These are phyloP conservation scores for Talpa occidentalis DNA, from an alignment of 2,113 vertebrate genomes.

Conservation along the genomic window DNA sequence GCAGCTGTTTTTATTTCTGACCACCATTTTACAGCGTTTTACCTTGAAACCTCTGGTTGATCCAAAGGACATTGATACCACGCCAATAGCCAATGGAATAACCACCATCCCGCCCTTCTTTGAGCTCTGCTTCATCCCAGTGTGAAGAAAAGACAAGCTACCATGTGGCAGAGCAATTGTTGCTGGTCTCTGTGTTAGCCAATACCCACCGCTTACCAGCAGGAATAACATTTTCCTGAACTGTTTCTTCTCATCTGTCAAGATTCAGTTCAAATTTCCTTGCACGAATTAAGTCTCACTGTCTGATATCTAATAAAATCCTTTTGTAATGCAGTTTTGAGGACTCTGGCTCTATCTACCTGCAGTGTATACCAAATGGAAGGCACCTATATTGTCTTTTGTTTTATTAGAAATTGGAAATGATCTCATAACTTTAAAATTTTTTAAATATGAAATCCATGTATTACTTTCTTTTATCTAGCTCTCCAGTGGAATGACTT, in stretches of 20 bases:
- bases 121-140: constrained; percentile 58
- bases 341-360: not conserved
- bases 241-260: not conserved
- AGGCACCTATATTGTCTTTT: not conserved
- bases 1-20: constrained; percentile 83
- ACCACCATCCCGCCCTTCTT: not conserved
- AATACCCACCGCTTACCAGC: not conserved
- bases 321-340: not conserved
- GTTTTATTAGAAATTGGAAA: not conserved
- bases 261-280: not conserved
- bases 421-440: not conserved
- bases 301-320: not conserved
- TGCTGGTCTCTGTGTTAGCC: not conserved
- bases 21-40: constrained; percentile 81
- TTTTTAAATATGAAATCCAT: not conserved
- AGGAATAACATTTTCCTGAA: not conserved
- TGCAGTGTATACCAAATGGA: not conserved
- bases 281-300: not conserved
- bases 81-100: rapidly evolving
- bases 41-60: constrained; percentile 74
- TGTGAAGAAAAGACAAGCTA: not conserved
- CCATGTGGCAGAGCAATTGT: not conserved
- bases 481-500: too few relatives aligned
- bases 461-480: too few relatives aligned
- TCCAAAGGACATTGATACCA: constrained; percentile 73